A percentile compares a stretch with the other conserved stretches of the same genome.
phyloP scores from a whole-genome alignment of 2,113 vertebrate species.

The Chlorodrepanis virens region DNA sequence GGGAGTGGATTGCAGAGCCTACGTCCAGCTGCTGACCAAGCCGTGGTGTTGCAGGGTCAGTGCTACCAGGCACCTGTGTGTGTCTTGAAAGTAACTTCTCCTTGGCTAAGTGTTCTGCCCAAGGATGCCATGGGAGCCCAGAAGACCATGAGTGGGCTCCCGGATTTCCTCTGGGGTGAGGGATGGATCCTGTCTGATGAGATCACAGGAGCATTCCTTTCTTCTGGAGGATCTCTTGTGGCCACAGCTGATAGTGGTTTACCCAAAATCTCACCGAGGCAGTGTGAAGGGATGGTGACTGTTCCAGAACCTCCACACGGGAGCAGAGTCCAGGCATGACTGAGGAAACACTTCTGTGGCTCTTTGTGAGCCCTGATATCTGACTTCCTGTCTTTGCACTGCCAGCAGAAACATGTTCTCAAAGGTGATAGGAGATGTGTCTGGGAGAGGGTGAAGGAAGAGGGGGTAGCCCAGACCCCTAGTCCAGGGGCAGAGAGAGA shows the following conservation, averaged over 20 bases:
- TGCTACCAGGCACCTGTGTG: fast-evolving
- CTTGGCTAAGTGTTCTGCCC: neutral
- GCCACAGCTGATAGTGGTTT: neutral
- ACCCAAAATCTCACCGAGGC: fast-evolving
- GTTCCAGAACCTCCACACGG: fast-evolving
- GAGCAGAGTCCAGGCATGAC: neutral
- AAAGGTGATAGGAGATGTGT: fast-evolving
- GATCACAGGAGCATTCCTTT: neutral
- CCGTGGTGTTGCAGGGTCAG: fast-evolving
- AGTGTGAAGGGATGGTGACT: neutral
- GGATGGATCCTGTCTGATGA: neutral
- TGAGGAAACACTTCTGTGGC: neutral
- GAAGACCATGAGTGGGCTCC: neutral
- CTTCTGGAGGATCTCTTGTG: neutral
- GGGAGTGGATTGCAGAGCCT: fast-evolving
- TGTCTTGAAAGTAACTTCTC: neutral
- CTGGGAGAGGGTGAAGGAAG: too few relatives aligned
- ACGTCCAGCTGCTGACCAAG: neutral
- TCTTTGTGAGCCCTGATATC: fast-evolving
- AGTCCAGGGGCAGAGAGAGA: neutral
- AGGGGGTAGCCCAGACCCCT: too few relatives aligned
- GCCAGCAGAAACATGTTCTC: fast-evolving
- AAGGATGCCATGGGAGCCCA: neutral
- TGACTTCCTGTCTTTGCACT: neutral
- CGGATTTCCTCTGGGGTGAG: neutral